Evolutionary conservation across 2,797 vertebrate species (phyloP).

Genomic region (Hipposideros larvatus): DNA sequence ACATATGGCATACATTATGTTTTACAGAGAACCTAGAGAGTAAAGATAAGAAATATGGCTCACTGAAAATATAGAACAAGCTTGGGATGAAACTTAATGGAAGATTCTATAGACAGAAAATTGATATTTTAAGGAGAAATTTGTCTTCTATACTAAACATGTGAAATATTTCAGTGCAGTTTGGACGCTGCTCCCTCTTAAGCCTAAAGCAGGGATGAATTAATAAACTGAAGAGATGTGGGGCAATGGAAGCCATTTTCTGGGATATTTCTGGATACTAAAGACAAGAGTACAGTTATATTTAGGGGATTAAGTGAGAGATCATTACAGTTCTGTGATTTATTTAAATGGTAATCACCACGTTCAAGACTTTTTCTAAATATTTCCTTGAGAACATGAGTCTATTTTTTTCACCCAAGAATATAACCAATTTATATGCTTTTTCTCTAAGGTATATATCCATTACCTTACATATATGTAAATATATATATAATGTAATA

Average conservation of each 20-base stretch:
- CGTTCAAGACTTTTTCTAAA: constrained; percentile 9
- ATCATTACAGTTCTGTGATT: background rate
- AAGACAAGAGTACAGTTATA: background rate
- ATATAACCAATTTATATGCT: background rate
- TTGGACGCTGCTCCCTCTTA: background rate
- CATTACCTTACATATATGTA: background rate
- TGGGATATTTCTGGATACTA: background rate
- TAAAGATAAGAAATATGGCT: background rate
- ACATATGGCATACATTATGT: background rate
- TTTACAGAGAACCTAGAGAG: background rate
- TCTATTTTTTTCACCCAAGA: background rate
- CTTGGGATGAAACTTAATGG: background rate
- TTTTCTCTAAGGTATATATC: constrained; percentile 26
- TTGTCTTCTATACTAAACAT: background rate
- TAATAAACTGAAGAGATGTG: background rate
- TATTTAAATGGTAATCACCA: background rate
- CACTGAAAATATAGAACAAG: background rate
- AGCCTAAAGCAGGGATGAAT: background rate
- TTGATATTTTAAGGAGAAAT: constrained; percentile 5
- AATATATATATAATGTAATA: background rate
- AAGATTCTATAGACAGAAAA: background rate
- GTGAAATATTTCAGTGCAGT: background rate
- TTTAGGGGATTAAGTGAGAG: background rate
- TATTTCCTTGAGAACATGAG: background rate
- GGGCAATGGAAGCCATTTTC: background rate